Percentiles rank a stretch among this genome's conserved stretches.
phyloP scores from a whole-genome alignment of 2,113 vertebrate species.

The Trichechus manatus region DNA sequence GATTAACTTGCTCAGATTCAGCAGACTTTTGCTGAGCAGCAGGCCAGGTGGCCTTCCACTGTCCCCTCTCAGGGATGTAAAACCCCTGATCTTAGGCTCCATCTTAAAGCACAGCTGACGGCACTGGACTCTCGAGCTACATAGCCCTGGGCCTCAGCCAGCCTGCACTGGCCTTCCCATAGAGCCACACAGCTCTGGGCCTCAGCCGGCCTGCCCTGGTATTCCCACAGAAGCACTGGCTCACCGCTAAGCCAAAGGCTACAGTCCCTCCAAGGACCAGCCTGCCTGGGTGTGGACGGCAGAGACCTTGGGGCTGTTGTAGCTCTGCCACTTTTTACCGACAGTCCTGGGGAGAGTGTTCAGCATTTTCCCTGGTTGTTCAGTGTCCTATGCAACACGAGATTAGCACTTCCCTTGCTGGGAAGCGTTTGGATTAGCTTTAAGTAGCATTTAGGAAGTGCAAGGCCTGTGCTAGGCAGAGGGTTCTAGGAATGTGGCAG shows the following conservation, averaged over 20 bases:
- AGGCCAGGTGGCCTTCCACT: not conserved
- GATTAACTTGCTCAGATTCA: accelerated
- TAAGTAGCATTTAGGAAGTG: too few relatives aligned
- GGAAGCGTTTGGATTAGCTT: not conserved
- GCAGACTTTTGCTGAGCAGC: accelerated
- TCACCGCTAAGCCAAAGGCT: accelerated
- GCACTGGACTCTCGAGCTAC: not conserved
- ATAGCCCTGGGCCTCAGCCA: too few relatives aligned
- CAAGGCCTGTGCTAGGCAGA: not conserved
- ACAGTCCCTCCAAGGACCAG: not conserved
- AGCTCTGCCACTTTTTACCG: too few relatives aligned
- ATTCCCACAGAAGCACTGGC: not conserved
- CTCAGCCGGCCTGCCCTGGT: too few relatives aligned
- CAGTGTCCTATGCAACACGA: accelerated
- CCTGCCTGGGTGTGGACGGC: not conserved
- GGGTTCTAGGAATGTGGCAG: not conserved
- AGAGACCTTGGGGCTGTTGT: too few relatives aligned
- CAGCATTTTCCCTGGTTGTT: not conserved
- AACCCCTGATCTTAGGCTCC: too few relatives aligned
- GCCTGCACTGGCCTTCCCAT: too few relatives aligned
- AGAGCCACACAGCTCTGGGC: not conserved
- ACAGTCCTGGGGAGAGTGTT: not conserved
- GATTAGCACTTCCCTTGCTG: accelerated
- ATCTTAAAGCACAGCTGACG: not conserved
- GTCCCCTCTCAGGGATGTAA: not conserved